Conservation (phyloP, 2,113 vertebrate genomes). For the Microtus oregoni region DNA sequence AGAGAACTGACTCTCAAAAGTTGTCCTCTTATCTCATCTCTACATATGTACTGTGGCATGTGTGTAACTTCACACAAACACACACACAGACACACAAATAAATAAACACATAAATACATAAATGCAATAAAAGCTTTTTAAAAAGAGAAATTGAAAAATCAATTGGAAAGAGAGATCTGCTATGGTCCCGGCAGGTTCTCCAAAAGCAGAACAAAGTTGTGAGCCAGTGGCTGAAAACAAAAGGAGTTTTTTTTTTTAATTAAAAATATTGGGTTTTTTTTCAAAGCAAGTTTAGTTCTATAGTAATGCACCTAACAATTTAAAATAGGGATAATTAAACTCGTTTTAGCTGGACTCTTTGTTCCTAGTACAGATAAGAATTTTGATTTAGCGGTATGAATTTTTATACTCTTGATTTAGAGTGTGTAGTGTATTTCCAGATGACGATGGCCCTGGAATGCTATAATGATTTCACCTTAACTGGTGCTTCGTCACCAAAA, state of each 20-base stretch:
- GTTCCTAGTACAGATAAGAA: constrained; percentile 29
- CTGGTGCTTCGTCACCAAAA: background rate
- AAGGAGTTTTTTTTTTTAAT: background rate
- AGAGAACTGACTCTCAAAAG: background rate
- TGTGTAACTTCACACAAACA: background rate
- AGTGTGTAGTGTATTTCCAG: background rate
- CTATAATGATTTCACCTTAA: background rate
- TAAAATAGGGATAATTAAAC: background rate
- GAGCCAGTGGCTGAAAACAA: background rate
- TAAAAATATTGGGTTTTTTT: background rate
- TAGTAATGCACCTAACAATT: background rate
- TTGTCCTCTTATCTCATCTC: background rate
- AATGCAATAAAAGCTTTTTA: too few relatives aligned
- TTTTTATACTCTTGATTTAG: background rate
- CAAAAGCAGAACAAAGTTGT: background rate
- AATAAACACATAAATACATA: background rate
- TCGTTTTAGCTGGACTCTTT: constrained; percentile 23
- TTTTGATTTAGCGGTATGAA: background rate
- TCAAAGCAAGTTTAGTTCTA: background rate
- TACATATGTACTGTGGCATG: background rate
- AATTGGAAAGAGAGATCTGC: too few relatives aligned
- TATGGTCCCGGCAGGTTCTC: background rate
- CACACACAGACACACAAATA: background rate
- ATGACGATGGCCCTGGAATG: background rate
- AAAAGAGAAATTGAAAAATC: background rate